Evolutionary conservation across 2,888 invertebrate genomes (phyloP).

Genomic region (Azorinus chamasolen): DNA sequence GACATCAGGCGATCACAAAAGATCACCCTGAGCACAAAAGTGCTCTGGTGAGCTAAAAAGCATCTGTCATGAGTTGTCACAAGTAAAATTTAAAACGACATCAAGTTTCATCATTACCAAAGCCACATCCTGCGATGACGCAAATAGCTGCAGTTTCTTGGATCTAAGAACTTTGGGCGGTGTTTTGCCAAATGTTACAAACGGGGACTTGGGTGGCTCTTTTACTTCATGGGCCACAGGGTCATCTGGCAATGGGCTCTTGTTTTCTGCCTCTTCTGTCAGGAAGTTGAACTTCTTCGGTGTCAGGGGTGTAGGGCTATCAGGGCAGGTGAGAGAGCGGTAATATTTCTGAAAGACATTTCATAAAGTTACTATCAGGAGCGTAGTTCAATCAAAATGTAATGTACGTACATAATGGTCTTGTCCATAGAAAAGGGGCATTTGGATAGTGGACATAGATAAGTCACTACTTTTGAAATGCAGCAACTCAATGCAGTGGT

Average conservation of each 20-base stretch:
- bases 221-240: slow-evolving; percentile 5
- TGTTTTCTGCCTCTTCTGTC: slow-evolving; percentile 19
- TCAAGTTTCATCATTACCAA: slow-evolving; percentile 57
- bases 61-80: too few relatives aligned
- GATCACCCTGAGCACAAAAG: too few relatives aligned
- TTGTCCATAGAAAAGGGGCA: too few relatives aligned
- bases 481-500: too few relatives aligned
- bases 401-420: too few relatives aligned
- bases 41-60: too few relatives aligned
- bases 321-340: slow-evolving; percentile 60
- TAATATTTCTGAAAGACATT: slow-evolving; percentile 69
- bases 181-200: slow-evolving; percentile 82
- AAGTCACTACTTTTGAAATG: too few relatives aligned
- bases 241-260: not conserved
- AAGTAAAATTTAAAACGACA: too few relatives aligned
- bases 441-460: too few relatives aligned
- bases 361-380: too few relatives aligned
- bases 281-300: slow-evolving; percentile 57
- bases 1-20: too few relatives aligned
- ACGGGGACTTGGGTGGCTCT: slow-evolving; percentile 68
- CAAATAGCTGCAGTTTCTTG: slow-evolving; percentile 57
- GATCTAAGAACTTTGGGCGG: slow-evolving; percentile 67
- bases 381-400: too few relatives aligned
- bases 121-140: slow-evolving; percentile 47
- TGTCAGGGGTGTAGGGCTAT: slow-evolving; percentile 63